Evolutionary conservation across 2,797 vertebrate species (phyloP).

Genomic region (Platalea minor): DNA sequence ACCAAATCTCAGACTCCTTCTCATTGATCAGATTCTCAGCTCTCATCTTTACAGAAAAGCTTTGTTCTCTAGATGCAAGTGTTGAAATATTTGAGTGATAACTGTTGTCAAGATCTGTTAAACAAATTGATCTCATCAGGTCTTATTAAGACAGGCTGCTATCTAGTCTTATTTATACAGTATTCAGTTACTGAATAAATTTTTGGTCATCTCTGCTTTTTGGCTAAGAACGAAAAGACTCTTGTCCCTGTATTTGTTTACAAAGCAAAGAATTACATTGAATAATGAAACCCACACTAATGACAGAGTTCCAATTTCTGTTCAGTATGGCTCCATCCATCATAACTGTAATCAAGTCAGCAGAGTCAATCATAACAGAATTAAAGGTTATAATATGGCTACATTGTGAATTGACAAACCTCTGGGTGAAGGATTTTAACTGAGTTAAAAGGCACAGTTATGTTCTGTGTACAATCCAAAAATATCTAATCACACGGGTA

Average conservation of each 20-base stretch:
- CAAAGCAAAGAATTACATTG: background rate
- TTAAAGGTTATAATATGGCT: background rate
- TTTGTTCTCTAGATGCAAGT: background rate
- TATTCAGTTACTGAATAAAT: background rate
- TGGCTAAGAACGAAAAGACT: background rate
- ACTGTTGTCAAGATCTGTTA: background rate
- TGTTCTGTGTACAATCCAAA: background rate
- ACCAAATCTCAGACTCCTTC: background rate
- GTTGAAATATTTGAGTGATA: background rate
- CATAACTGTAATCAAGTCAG: background rate
- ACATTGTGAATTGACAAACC: background rate
- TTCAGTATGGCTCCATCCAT: background rate
- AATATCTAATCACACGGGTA: background rate
- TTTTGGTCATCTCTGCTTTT: background rate
- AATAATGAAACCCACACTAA: background rate
- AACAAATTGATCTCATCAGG: background rate
- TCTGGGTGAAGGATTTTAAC: background rate
- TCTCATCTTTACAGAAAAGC: background rate
- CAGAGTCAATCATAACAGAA: background rate
- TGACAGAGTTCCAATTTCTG: background rate
- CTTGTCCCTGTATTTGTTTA: background rate
- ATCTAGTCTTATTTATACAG: background rate
- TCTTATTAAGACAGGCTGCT: background rate
- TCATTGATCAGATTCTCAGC: background rate
- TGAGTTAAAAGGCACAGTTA: background rate